Evolutionary conservation across 1,140 invertebrate genomes (phyloP), one percentile per base, ranked within the genome.

Genomic region (Pogonus chalceus): DNA sequence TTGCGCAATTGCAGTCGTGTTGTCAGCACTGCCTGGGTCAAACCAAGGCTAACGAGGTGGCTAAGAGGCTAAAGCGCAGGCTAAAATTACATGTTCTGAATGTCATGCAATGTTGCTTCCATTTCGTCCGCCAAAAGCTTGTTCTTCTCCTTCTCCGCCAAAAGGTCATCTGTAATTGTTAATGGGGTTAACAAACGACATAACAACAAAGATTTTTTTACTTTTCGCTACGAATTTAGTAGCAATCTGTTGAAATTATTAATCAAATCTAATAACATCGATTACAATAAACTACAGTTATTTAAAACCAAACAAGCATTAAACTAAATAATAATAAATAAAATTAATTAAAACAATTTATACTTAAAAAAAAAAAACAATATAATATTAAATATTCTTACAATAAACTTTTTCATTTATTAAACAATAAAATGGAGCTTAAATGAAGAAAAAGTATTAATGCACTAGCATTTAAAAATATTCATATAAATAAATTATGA

Each of bases 31-130:
- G 21, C 2, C n/a, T 14, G 22, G 10, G 35, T 22, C 46, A 20
- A 47, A 20, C 16, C n/a, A n/a, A n/a, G n/a, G n/a, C n/a, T n/a
- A n/a, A n/a, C n/a, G n/a, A 14, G 43, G 16, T 47, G 16, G 16
- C 43, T 4, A 18, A 10, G 43, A 21, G 16, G 43, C 16, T 47
- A 18, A 7, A 31, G 4, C 4, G 26, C 12, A 22, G 16, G 23
- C 35, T 21, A 35, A 48, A 70, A 82, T 86, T 92, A 96, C 91
- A 96, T 96, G 77, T 96, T 96, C 80, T 97, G 93, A 78, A 98
- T 95, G 79, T 98, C 94, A 82, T 96, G 92, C 76, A 98, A 86
- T 68, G 95, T 98, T 67, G 90, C 86, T 76, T 99, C 96, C 90
- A 99, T 97, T 76, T 99, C 96, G 72, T 95, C 90, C 74, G 94